Conservation (phyloP, 1,140 invertebrate genomes). For the Diprion similis region DNA sequence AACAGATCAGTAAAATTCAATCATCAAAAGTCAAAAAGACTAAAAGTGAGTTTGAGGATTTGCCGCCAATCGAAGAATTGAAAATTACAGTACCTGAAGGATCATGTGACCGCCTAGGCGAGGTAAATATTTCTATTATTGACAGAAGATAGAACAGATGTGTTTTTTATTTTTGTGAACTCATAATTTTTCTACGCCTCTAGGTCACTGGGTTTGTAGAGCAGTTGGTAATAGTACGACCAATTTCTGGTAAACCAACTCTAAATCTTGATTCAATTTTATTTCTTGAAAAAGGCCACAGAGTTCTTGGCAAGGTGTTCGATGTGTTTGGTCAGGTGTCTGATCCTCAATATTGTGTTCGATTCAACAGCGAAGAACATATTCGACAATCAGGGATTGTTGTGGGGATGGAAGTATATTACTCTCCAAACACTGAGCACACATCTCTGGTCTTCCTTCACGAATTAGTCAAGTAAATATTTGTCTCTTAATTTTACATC, state of each 20-base stretch:
- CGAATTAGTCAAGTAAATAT: conserved; percentile 71
- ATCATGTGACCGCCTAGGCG: conserved; percentile 77
- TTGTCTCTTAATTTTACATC: conserved; percentile 13
- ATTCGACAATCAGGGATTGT: conserved; percentile 71
- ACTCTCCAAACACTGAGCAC: conserved; percentile 76
- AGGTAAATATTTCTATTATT: conserved; percentile 56
- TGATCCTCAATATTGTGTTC: conserved; percentile 80
- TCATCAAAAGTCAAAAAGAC: conserved; percentile 18
- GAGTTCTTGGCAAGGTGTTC: conserved; percentile 80
- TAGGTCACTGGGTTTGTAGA: conserved; percentile 56
- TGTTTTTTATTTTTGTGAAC: background rate
- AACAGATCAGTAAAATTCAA: conserved; percentile 17
- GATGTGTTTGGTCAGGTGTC: conserved; percentile 88
- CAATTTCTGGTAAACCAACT: conserved; percentile 68
- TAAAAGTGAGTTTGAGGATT: conserved; percentile 66
- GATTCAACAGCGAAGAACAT: conserved; percentile 82
- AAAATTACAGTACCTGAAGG: conserved; percentile 79
- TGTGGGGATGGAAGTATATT: conserved; percentile 77
- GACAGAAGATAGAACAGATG: conserved; percentile 9
- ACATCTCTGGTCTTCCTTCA: conserved; percentile 78
- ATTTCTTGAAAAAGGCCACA: conserved; percentile 77
- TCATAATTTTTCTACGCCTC: background rate
- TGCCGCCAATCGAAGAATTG: conserved; percentile 85
- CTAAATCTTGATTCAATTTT: conserved; percentile 86
- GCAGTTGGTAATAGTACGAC: conserved; percentile 52